Conservation (phyloP, 1,140 invertebrate genomes). For the Panulirus ornatus region DNA sequence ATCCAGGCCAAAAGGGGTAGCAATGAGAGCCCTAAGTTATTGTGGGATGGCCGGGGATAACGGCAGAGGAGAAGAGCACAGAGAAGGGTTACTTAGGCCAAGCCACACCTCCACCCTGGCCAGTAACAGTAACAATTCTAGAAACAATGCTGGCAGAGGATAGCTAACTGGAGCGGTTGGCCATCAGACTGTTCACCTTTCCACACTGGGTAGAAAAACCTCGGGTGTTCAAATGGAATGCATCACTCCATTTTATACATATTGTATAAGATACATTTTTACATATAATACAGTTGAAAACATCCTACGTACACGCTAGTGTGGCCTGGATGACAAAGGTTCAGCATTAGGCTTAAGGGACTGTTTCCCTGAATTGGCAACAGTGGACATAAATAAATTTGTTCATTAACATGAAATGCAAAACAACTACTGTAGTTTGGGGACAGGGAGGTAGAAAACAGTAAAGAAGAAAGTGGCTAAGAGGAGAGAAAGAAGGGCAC, state of each 20-base stretch:
- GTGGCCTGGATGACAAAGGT: slow-evolving; percentile 66
- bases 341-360: slow-evolving; percentile 48
- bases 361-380: slow-evolving; percentile 36
- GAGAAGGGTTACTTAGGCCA: slow-evolving; percentile 51
- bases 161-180: slow-evolving; percentile 63
- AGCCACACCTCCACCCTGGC: slow-evolving; percentile 61
- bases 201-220: slow-evolving; percentile 24
- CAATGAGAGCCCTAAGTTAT: slow-evolving; percentile 16
- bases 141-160: slow-evolving; percentile 66
- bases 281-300: slow-evolving; percentile 75
- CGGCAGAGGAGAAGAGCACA: neutral
- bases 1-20: slow-evolving; percentile 23
- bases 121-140: slow-evolving; percentile 63
- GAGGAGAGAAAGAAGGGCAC: no score
- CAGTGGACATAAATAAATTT: neutral
- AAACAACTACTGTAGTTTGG: neutral
- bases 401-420: neutral
- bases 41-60: slow-evolving; percentile 6
- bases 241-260: slow-evolving; percentile 76
- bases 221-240: slow-evolving; percentile 74
- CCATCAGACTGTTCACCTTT: slow-evolving; percentile 44
- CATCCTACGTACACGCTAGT: slow-evolving; percentile 67
- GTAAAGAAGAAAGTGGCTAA: no score
- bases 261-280: slow-evolving; percentile 75
- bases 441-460: no score